Base-by-base conservation (phyloP, 2,888 invertebrate species). In the Erpobdella octoculata region DNA sequence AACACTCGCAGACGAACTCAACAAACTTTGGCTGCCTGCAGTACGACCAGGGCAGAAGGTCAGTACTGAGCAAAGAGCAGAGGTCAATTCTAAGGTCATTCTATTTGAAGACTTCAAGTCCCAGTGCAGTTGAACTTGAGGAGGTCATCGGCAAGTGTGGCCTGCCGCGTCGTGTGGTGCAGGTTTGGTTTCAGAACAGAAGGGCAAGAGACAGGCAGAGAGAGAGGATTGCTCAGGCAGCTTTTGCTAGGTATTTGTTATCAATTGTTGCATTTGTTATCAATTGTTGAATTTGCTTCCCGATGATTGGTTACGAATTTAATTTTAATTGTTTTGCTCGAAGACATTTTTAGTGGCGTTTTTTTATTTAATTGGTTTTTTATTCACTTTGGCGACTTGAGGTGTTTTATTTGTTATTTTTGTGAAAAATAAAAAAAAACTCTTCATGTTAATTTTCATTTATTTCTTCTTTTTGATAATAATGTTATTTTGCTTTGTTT, bases 121-220 rank as follows among this genome's bases (percentile, higher is more conserved):
- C 71, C 5, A 36, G 37, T 58, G 31, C 66, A 8, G 53, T 18
- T 12, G 53, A 66, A 36, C 67, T 71, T 25, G 67, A 71, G 25
- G 66, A 33, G 8, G 53, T 71, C 37, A 41, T 58, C 28, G 58
- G 15, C 48, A 46, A 33, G 5, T 41, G 46, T 3, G 67, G 71
- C 6, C 71, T 71, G 18, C 59, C 71, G 25, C 46, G 58, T 12
- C 46, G 71, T 5, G 71, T 71, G 18, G 67, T 71, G 25, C 71
- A 71, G 67, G 71, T 71, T 48, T 71, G 71, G 71, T 71, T 71
- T 25, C 71, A 71, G 67, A 71, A 71, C 67, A 58, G 48, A 35
- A 64, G 71, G 59, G 71, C 71, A 8, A 71, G 71, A 37, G 71
- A 71, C 41, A 33, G 71, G 6, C 66, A 71, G 71, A 58, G 67